Evolutionary conservation across 2,797 vertebrate genomes (phyloP).

Genomic region (Oreonectes daqikongensis): DNA sequence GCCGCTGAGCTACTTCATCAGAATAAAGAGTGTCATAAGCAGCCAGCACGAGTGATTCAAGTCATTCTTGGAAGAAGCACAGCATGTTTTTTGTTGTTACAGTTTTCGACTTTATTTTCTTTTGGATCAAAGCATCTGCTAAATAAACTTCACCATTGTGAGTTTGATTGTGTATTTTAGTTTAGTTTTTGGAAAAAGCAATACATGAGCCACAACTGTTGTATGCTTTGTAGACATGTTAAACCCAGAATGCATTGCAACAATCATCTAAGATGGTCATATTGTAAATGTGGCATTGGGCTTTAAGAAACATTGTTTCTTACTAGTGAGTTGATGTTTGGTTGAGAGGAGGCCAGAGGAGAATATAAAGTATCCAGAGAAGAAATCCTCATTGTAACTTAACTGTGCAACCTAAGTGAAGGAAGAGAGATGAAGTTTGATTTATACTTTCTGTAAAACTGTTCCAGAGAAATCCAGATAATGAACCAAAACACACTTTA

Average conservation of each 20-base stretch:
- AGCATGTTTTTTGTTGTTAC: neutral
- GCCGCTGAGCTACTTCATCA: neutral
- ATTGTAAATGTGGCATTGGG: neutral
- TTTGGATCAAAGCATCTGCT: too few species aligned
- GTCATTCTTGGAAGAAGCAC: too few species aligned
- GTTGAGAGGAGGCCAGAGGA: neutral
- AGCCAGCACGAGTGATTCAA: neutral
- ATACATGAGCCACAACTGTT: too few species aligned
- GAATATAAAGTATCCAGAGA: slow-evolving; percentile 6
- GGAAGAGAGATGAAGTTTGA: slow-evolving; percentile 30
- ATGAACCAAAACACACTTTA: neutral
- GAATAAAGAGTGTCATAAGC: slow-evolving; percentile 7
- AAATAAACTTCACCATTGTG: too few species aligned
- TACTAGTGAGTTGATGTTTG: neutral
- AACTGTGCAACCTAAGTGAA: slow-evolving; percentile 1
- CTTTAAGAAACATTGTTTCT: slow-evolving; percentile 18
- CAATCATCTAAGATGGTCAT: too few species aligned
- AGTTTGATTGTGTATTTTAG: too few species aligned
- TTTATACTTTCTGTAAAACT: slow-evolving; percentile 17
- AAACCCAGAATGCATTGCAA: too few species aligned
- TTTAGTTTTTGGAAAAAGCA: too few species aligned
- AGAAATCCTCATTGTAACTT: slow-evolving; percentile 18
- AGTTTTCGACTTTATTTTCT: too few species aligned
- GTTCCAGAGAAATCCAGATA: slow-evolving; percentile 9
- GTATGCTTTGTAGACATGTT: too few species aligned